Evolutionary conservation across 2,113 vertebrate species (phyloP), one percentile per base, ranked within the genome.

Genomic region (Xyrauchen texanus): DNA sequence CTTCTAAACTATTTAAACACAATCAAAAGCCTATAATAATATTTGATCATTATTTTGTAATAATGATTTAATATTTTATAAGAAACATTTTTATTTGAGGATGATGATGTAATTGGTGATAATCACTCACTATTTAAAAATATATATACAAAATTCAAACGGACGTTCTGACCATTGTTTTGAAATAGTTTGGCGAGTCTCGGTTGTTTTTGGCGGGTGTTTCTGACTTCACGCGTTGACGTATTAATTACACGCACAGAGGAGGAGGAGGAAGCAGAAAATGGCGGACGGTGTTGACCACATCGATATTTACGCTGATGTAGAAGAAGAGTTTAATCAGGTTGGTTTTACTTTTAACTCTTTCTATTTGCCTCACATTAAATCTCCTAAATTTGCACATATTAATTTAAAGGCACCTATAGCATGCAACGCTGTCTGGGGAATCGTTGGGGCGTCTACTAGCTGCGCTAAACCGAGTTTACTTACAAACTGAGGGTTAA

Each of bases 251-350:
- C 60, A 66, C 67, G 79, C 73, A 82, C 86, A 76, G 78, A 68
- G 79, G 84, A 84, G 85, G 87, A 34, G 21, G 21, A 34, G 89
- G 21, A 34, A 34, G 21, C 74, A 88, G 93, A 95, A 95, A 91
- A 98, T 98, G 97, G 96, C 97, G 91, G 97, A 98, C 94, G 96
- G 96, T 80, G 97, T 97, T 88, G 97, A 98, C 92, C 96, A 98
- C 81, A 98, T 98, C 89, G 97, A 98, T 51, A 98, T 98, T 83
- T 98, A 98, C 91, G 97, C 97, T 79, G 97, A 98, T 87, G 96
- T 98, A 66, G 97, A 97, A 85, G 97, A 98, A 85, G 97, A 98
- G 84, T 98, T 98, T 75, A 97, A 92, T 82, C 96, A 98, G 96
- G 97, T 98, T 3, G 51, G 72, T 49, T 76, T 52, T 10, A 34